Evolutionary conservation across 1,140 invertebrate species (phyloP), one percentile per base, ranked within the genome.

Genomic region (Drosophila leontia): DNA sequence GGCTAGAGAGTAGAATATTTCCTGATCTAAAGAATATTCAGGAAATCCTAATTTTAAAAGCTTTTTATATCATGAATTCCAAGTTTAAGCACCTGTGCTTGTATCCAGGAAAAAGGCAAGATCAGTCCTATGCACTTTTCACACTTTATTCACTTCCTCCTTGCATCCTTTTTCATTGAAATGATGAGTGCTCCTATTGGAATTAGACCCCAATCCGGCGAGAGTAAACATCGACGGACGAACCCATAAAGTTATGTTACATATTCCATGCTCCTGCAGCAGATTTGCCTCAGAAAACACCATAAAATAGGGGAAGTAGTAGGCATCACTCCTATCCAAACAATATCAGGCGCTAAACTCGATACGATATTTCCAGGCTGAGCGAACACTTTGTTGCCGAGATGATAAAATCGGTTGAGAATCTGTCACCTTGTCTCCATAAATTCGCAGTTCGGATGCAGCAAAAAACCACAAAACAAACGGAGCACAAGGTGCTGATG

Each of bases 401-500:
- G 84, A 83, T 84, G 77, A 88, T 88, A 88, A 88, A 88, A 90
- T 90, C 68, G 67, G 51, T 90, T 79, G 85, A 88, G 85, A 84
- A 88, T 90, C 85, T 88, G 85, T 88, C 85, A 90, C 75, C 85
- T 90, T 88, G 85, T 78, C 78, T 69, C 77, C 47, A 88, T 88
- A 88, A 88, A 88, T 90, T 84, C 48, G 67, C 42, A 35, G 37
- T 17, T 71, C 53, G 67, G 23, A 62, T 41, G 29, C 57, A 34
- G 32, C 44, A 45, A 32, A 59, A 68, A 77, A 62, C 81, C 72
- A 62, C 78, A 85, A 80, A 50, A 61, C 45, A 61, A 78, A 45
- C 42, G 37, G 19, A 59, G 56, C 17, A 62, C 26, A 48, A 58
- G 55, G 75, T 65, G 39, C 37, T 39, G 41, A 55, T 50, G 32